These are phyloP conservation scores for Sakesphorus luctuosus DNA, from an alignment of 2,113 vertebrate genomes.

Conservation along the genomic window DNA sequence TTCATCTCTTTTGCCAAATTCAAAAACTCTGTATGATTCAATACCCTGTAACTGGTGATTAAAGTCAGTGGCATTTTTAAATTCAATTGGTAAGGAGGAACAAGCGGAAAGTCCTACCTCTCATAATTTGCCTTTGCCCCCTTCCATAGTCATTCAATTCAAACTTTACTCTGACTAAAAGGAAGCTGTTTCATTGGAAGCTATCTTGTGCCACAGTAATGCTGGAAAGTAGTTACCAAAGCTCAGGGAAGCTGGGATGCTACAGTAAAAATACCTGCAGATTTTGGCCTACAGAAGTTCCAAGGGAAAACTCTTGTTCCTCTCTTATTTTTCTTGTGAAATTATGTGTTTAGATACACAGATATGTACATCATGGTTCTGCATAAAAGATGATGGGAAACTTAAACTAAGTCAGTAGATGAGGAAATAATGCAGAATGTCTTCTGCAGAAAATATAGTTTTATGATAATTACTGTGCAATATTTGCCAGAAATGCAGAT, in stretches of 20 bases:
- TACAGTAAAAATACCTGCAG: neutral
- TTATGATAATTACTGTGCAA: neutral
- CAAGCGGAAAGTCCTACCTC: neutral
- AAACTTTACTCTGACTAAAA: neutral
- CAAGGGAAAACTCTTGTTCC: neutral
- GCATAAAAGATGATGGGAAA: neutral
- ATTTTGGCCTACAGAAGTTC: neutral
- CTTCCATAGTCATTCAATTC: neutral
- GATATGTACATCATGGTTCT: neutral
- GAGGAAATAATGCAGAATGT: neutral
- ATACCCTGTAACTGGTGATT: neutral
- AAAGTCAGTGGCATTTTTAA: slow-evolving; percentile 27
- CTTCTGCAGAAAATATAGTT: neutral
- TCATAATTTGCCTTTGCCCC: neutral
- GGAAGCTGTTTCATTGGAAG: neutral
- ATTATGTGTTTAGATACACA: neutral
- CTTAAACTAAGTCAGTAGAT: neutral
- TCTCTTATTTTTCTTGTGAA: neutral
- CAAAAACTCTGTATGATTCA: neutral
- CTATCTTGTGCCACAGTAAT: neutral
- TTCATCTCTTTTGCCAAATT: slow-evolving; percentile 5
- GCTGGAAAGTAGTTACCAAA: neutral
- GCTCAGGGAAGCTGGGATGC: neutral
- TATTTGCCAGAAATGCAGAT: neutral
- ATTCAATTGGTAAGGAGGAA: neutral